Percentiles rank a stretch among this genome's conserved stretches.
These are phyloP conservation scores for Onychomys torridus DNA, from an alignment of 2,797 vertebrate species.

Conservation along the genomic window DNA sequence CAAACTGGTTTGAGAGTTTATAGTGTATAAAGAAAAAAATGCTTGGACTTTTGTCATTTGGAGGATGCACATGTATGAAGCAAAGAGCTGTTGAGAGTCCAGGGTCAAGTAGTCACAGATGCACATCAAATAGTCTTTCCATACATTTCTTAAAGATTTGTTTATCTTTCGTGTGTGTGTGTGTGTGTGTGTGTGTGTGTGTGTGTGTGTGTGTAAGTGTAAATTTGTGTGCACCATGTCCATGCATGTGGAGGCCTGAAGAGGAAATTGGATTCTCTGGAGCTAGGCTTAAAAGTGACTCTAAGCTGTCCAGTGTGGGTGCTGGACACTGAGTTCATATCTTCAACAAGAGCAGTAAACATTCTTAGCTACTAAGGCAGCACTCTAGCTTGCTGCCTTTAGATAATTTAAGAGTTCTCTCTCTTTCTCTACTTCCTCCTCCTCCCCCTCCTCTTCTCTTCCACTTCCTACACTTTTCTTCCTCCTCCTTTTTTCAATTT, in stretches of 20 bases:
- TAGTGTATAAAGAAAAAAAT: accelerated
- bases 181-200: neutral
- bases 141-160: neutral
- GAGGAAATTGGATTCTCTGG: neutral
- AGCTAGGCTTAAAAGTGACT: neutral
- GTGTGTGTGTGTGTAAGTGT: neutral
- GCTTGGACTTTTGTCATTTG: neutral
- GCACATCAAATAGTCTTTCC: no score
- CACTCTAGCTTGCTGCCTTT: neutral
- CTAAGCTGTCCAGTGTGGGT: no score
- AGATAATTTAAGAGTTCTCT: neutral
- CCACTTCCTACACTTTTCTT: no score
- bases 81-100: neutral
- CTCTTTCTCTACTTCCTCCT: neutral
- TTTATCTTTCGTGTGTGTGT: neutral
- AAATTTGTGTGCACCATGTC: neutral
- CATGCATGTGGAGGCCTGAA: neutral
- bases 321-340: neutral
- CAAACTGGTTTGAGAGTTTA: neutral
- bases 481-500: no score
- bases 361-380: neutral
- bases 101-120: neutral
- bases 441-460: neutral
- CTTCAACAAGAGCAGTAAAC: neutral
- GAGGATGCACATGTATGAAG: neutral